Conservation (phyloP, 2,888 invertebrate genomes). For the Atrina japonica region DNA sequence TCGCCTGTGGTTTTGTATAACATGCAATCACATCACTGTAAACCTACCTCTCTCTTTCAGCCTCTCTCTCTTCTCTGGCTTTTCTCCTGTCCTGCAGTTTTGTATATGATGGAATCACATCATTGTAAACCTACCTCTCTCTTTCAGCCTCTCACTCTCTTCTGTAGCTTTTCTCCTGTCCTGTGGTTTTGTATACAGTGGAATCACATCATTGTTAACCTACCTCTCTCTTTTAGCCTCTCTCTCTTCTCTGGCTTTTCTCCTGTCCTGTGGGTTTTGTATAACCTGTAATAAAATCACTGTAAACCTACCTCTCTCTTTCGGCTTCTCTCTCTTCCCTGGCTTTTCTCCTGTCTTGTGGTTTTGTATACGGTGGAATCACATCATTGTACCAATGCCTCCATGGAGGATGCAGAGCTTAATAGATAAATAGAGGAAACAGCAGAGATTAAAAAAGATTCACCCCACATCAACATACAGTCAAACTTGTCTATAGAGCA, state of each 20-base stretch:
- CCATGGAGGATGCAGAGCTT: slow-evolving; percentile 77
- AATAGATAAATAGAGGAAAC: background rate
- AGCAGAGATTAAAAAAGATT: background rate
- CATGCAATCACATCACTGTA: slow-evolving; percentile 76
- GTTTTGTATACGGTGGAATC: slow-evolving; percentile 74
- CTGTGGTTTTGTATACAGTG: slow-evolving; percentile 72
- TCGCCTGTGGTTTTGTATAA: slow-evolving; percentile 72
- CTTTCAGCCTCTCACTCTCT: too few species aligned
- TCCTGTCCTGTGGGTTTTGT: slow-evolving; percentile 73
- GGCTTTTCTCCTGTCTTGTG: slow-evolving; percentile 72
- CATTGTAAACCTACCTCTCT: slow-evolving; percentile 76
- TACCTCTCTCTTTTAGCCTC: too few species aligned
- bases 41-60: slow-evolving; percentile 74
- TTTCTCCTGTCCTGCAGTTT: slow-evolving; percentile 71
- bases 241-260: slow-evolving; percentile 75
- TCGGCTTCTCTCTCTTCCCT: slow-evolving; percentile 77
- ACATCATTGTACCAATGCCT: slow-evolving; percentile 78
- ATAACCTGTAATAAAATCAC: slow-evolving; percentile 75
- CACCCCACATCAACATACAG: background rate
- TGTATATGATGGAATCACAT: slow-evolving; percentile 75
- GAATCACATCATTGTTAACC: slow-evolving; percentile 77
- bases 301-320: slow-evolving; percentile 71
- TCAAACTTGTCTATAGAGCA: background rate
- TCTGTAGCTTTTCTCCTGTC: slow-evolving; percentile 74
- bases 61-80: slow-evolving; percentile 75